Conservation (phyloP, 2,113 vertebrate genomes). For the Physeter macrocephalus region DNA sequence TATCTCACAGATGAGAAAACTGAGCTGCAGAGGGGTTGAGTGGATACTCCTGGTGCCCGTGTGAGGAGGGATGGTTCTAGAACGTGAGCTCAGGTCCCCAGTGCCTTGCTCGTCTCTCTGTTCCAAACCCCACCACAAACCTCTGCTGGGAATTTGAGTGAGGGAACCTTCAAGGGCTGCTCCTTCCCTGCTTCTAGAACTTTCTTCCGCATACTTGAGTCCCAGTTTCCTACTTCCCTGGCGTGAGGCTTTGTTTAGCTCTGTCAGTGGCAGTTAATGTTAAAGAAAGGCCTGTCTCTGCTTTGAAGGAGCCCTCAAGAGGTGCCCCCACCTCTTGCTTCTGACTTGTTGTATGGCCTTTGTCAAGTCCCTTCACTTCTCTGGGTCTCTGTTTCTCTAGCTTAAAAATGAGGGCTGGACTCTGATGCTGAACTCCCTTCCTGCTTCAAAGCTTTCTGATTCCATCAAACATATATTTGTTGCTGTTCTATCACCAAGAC, state of each 20-base stretch:
- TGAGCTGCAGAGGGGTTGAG: background rate
- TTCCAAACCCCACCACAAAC: background rate
- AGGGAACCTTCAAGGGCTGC: background rate
- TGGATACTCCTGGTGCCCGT: fast-evolving
- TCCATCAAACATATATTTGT: fast-evolving
- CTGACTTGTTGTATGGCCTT: background rate
- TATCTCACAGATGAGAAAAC: background rate
- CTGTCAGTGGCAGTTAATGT: background rate
- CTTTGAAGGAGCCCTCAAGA: background rate
- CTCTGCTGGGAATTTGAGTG: background rate
- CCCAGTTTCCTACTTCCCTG: background rate
- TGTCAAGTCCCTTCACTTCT: background rate
- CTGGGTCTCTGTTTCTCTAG: background rate
- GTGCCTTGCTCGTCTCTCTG: background rate
- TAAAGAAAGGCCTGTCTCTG: background rate
- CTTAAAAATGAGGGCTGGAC: background rate
- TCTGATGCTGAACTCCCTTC: background rate
- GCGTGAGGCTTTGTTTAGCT: background rate
- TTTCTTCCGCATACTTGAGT: background rate
- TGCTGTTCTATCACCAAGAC: fast-evolving
- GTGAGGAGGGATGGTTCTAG: background rate
- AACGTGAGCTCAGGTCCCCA: background rate
- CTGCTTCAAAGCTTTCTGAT: background rate
- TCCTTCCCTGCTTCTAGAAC: background rate
- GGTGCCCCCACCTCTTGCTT: background rate